phyloP scores from a whole-genome alignment of 2,888 invertebrate species.

The Esperia sulphurella region DNA sequence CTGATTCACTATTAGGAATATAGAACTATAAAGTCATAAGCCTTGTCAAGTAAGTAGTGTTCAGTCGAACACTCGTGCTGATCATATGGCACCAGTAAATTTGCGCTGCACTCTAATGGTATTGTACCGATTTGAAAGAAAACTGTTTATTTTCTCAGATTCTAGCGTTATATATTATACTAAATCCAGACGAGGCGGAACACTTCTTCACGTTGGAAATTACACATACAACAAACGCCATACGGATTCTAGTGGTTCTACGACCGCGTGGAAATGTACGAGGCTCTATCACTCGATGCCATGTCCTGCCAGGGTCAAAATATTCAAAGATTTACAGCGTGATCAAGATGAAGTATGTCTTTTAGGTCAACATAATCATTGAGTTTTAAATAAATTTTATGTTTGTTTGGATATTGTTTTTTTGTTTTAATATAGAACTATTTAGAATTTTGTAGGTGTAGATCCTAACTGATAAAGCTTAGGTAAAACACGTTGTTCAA shows the following conservation, averaged over 20 bases:
- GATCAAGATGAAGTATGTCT: conserved; percentile 4
- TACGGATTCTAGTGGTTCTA: background rate
- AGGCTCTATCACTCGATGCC: conserved; percentile 25
- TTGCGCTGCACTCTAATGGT: no score
- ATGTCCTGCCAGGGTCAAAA: conserved; percentile 30
- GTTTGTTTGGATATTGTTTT: no score
- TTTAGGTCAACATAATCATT: conserved; percentile 16
- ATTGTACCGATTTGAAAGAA: no score
- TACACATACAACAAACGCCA: conserved; percentile 33
- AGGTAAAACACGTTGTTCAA: no score
- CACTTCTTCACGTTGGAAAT: conserved; percentile 28
- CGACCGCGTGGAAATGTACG: conserved; percentile 19
- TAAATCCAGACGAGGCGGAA: conserved; percentile 38
- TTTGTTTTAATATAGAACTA: no score
- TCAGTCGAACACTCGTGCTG: no score
- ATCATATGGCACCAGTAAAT: no score
- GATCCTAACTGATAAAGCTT: no score
- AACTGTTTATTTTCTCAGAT: background rate
- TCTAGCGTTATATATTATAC: conserved; percentile 16
- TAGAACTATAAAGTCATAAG: no score
- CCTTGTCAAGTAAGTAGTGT: no score
- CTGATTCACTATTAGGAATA: no score
- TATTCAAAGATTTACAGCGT: background rate
- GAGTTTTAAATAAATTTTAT: background rate
- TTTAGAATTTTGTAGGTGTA: no score